Percentiles rank a stretch among this genome's conserved stretches.
Conservation (phyloP, 2,888 invertebrate genomes). For the Lacanobia oleracea region DNA sequence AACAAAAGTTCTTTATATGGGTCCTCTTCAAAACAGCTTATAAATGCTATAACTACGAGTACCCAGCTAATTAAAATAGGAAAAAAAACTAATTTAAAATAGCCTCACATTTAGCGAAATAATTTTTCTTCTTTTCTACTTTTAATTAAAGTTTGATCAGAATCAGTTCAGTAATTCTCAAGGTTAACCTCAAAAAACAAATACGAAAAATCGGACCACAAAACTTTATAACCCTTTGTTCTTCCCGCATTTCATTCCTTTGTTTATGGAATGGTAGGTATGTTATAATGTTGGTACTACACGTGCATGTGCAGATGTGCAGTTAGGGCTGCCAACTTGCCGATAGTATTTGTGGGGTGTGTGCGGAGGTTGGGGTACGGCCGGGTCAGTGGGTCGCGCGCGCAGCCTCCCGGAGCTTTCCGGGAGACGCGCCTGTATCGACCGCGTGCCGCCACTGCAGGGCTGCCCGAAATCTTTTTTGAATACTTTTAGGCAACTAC, state of each 20-base stretch:
- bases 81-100: background rate
- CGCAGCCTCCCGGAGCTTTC: conserved; percentile 89
- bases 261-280: conserved; percentile 38
- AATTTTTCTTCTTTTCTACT: background rate
- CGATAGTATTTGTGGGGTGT: conserved; percentile 70
- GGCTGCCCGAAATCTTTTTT: conserved; percentile 75
- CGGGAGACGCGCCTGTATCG: conserved; percentile 89
- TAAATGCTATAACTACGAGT: background rate
- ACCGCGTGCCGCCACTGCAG: conserved; percentile 85
- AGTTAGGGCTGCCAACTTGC: conserved; percentile 77
- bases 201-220: background rate
- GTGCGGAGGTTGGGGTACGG: conserved; percentile 74
- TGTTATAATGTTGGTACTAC: conserved; percentile 60
- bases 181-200: conserved; percentile 8
- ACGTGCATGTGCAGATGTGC: conserved; percentile 78
- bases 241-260: conserved; percentile 45
- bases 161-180: conserved; percentile 11
- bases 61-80: background rate
- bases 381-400: conserved; percentile 92
- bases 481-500: background rate
- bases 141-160: background rate
- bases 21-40: background rate
- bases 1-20: conserved; percentile 41
- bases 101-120: background rate
- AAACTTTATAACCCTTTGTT: conserved; percentile 4